phyloP scores from a whole-genome alignment of 92 coral and sea anemone genomes.

The Porites divaricata region DNA sequence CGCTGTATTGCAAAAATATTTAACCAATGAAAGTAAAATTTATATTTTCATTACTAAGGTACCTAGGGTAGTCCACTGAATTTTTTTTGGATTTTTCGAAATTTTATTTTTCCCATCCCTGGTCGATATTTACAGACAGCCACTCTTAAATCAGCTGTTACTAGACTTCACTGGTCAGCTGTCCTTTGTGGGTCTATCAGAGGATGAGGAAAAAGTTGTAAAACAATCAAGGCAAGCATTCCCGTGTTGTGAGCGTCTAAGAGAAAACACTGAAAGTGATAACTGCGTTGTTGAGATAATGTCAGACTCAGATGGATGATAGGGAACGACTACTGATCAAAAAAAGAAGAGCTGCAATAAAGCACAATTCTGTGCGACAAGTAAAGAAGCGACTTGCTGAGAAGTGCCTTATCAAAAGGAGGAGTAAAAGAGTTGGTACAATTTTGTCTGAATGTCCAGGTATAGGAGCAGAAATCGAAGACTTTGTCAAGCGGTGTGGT shows the following conservation, averaged over 20 bases:
- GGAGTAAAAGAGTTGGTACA: constrained; percentile 62
- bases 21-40: no score
- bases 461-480: constrained; percentile 58
- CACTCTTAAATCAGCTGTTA: no score
- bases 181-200: constrained; percentile 22
- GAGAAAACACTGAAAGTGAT: constrained; percentile 35
- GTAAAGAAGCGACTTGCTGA: constrained; percentile 54
- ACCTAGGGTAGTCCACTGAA: no score
- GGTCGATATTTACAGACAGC: no score
- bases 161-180: constrained; percentile 34
- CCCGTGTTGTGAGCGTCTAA: constrained; percentile 21
- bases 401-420: constrained; percentile 56
- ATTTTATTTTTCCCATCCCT: no score
- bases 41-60: no score
- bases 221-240: constrained; percentile 65
- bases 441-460: constrained; percentile 54
- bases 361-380: constrained; percentile 53
- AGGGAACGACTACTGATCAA: constrained; percentile 40
- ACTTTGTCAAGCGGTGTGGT: constrained; percentile 47
- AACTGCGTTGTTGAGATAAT: constrained; percentile 17
- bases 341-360: constrained; percentile 60
- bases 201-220: constrained; percentile 24
- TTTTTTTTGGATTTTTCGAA: no score
- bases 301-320: constrained; percentile 67
- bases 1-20: no score